Conservation (phyloP, 2,888 invertebrate genomes). For the Drosophila mulleri region DNA sequence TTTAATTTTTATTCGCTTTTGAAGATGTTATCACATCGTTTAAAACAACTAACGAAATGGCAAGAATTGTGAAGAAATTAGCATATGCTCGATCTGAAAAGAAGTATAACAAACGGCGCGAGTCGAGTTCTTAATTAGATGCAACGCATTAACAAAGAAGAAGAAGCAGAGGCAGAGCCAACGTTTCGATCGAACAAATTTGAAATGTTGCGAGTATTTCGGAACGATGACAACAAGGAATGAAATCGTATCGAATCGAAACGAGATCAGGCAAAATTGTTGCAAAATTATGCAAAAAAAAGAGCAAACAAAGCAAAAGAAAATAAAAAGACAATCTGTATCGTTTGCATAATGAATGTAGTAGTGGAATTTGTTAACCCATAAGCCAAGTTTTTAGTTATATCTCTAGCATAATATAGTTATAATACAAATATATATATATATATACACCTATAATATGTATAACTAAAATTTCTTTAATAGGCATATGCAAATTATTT, state of each 20-base stretch:
- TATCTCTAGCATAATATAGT: slow-evolving; percentile 48
- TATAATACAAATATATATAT: slow-evolving; percentile 25
- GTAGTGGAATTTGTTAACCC: slow-evolving; percentile 73
- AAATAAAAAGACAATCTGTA: slow-evolving; percentile 11
- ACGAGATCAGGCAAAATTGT: slow-evolving; percentile 54
- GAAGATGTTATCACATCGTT: slow-evolving; percentile 79
- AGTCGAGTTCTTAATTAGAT: slow-evolving; percentile 65
- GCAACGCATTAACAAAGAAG: slow-evolving; percentile 59
- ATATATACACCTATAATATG: slow-evolving; percentile 12
- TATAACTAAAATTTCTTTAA: slow-evolving; percentile 51
- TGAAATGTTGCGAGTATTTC: slow-evolving; percentile 49
- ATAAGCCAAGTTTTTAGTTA: slow-evolving; percentile 60
- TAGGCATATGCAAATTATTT: slow-evolving; percentile 39
- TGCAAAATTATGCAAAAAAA: slow-evolving; percentile 69
- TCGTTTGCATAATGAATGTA: slow-evolving; percentile 71
- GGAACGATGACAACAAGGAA: slow-evolving; percentile 48
- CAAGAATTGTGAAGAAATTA: slow-evolving; percentile 68
- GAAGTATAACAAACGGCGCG: slow-evolving; percentile 56
- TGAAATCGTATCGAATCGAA: slow-evolving; percentile 13
- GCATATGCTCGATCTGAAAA: slow-evolving; percentile 53
- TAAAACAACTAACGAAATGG: slow-evolving; percentile 77
- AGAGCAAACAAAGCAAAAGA: too few relatives aligned
- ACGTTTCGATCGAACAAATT: too few relatives aligned
- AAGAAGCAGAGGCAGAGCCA: too few relatives aligned
- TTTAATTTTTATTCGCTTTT: background rate